A percentile compares a stretch with the other conserved stretches of the same genome.
These are phyloP conservation scores for Catagonus wagneri DNA, from an alignment of 2,113 vertebrate genomes.

Conservation along the genomic window DNA sequence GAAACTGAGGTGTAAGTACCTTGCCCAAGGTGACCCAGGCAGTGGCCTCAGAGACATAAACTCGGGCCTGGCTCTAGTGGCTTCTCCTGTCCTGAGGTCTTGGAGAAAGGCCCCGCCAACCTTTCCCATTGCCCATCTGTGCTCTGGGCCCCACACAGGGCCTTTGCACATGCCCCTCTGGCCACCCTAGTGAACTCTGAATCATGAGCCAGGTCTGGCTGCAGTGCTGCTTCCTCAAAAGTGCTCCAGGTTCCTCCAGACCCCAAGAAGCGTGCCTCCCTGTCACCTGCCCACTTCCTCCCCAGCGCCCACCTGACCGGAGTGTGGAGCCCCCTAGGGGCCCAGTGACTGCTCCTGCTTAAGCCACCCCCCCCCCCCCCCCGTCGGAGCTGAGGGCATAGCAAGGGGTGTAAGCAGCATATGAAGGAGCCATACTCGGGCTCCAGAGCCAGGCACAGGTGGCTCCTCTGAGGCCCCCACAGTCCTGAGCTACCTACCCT, in stretches of 20 bases:
- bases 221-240: background rate
- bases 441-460: background rate
- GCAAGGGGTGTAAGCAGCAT: rapidly evolving
- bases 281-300: background rate
- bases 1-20: background rate
- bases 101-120: background rate
- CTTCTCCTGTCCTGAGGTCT: background rate
- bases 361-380: no score
- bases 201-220: rapidly evolving
- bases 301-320: rapidly evolving
- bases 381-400: background rate
- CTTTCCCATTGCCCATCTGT: background rate
- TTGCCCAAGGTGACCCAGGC: background rate
- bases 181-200: background rate
- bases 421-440: background rate
- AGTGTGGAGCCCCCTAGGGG: background rate
- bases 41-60: background rate
- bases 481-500: background rate
- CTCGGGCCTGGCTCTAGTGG: background rate
- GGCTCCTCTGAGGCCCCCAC: background rate
- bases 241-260: background rate
- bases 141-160: background rate
- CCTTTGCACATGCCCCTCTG: background rate
- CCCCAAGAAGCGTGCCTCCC: no score
- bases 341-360: background rate